phyloP scores from a whole-genome alignment of 2,888 invertebrate species.

The Netelia melanura region DNA sequence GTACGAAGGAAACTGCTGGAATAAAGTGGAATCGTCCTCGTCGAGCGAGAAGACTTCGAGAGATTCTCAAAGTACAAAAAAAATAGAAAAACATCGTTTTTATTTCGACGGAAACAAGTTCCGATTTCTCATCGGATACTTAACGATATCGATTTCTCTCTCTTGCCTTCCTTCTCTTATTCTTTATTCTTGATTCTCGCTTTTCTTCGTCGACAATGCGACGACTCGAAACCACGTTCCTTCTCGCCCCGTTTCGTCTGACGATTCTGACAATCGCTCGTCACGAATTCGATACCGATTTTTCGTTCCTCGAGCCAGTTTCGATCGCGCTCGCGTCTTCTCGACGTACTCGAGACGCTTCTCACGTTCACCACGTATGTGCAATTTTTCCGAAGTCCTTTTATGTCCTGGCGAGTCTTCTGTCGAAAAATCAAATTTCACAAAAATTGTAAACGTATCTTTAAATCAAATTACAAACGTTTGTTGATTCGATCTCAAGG shows the following conservation, averaged over 20 bases:
- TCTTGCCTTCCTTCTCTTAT: constrained; percentile 2
- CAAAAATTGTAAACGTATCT: constrained; percentile 3
- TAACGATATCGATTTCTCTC: not conserved
- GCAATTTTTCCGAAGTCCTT: constrained; percentile 73
- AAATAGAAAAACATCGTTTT: constrained; percentile 34
- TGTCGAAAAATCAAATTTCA: constrained; percentile 46
- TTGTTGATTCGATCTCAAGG: not conserved
- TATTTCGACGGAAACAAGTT: constrained; percentile 9
- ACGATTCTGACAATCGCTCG: constrained; percentile 72
- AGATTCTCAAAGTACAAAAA: constrained; percentile 10
- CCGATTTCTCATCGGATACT: not conserved
- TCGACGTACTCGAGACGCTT: constrained; percentile 61
- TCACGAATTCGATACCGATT: constrained; percentile 75
- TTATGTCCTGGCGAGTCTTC: constrained; percentile 74
- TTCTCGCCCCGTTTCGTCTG: constrained; percentile 47
- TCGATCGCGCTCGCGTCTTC: constrained; percentile 43
- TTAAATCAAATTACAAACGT: not conserved
- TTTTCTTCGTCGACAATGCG: constrained; percentile 73
- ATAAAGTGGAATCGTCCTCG: constrained; percentile 38
- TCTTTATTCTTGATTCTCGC: constrained; percentile 69
- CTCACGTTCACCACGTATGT: constrained; percentile 75
- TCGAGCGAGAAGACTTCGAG: not conserved
- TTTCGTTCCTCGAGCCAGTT: constrained; percentile 70
- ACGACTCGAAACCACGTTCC: constrained; percentile 50
- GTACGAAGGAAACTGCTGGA: constrained; percentile 22